These are phyloP conservation scores for Ondatra zibethicus DNA, from an alignment of 2,113 vertebrate species.

Conservation along the genomic window DNA sequence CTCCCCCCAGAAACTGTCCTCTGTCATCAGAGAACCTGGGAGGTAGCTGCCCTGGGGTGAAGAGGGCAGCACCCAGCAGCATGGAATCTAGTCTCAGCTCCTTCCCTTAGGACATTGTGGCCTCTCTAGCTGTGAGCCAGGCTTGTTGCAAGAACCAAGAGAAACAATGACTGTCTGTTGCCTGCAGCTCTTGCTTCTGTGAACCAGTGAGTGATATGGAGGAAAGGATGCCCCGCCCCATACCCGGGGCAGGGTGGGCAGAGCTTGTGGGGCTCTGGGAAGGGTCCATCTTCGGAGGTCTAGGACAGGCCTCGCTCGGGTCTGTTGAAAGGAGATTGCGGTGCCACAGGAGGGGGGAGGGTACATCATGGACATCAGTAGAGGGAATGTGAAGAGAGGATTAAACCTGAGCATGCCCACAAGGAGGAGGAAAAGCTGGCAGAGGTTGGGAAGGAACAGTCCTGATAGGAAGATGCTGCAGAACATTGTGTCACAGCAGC, in stretches of 20 bases:
- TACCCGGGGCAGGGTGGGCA: background rate
- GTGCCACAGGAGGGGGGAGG: background rate
- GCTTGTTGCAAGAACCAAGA: background rate
- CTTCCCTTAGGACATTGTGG: rapidly evolving
- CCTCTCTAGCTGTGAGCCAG: background rate
- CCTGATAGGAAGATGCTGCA: background rate
- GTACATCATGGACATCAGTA: background rate
- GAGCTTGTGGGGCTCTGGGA: background rate
- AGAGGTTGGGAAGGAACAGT: background rate
- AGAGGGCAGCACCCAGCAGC: rapidly evolving
- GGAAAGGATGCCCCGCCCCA: background rate
- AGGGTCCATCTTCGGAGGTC: background rate
- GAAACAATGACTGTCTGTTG: background rate
- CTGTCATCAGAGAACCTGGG: background rate
- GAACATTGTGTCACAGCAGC: background rate
- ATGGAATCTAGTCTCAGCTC: background rate
- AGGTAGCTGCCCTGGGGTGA: background rate
- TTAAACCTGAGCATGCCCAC: background rate
- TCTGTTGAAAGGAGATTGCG: background rate
- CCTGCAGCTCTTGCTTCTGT: background rate
- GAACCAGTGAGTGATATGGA: background rate
- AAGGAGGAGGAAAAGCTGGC: background rate
- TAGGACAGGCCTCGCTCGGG: background rate
- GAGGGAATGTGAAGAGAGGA: background rate
- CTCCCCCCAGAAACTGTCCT: too few relatives aligned